Percentiles rank a stretch among this genome's conserved stretches.
Conservation (phyloP, 2,888 invertebrate species). For the Perizoma flavofasciatum region DNA sequence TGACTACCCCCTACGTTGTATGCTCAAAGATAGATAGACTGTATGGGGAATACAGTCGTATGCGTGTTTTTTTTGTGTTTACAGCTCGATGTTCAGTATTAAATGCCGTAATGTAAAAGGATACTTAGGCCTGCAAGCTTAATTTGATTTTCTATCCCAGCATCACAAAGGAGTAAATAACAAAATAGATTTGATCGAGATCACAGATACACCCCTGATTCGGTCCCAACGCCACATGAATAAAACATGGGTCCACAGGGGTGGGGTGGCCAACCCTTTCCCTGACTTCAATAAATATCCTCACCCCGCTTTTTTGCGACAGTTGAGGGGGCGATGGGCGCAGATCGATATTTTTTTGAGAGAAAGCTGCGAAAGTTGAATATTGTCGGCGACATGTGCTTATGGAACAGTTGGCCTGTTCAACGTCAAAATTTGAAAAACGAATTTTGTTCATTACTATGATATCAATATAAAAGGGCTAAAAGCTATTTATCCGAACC, state of each 20-base stretch:
- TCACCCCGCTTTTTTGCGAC: conserved; percentile 71
- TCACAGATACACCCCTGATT: conserved; percentile 63
- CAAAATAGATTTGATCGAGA: conserved; percentile 66
- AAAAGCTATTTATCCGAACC: too few relatives aligned
- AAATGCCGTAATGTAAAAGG: too few relatives aligned
- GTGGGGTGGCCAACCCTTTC: conserved; percentile 66
- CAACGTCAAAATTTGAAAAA: background rate
- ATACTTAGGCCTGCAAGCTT: conserved; percentile 2
- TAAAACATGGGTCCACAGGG: conserved; percentile 70
- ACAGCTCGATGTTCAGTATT: too few relatives aligned
- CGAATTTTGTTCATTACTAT: too few relatives aligned
- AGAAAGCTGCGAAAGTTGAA: conserved; percentile 33
- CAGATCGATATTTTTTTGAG: conserved; percentile 53
- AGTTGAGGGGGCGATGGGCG: conserved; percentile 53
- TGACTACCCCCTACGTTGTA: too few relatives aligned
- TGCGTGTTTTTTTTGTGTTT: too few relatives aligned
- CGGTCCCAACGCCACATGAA: conserved; percentile 68
- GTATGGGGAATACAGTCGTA: too few relatives aligned
- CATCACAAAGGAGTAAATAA: conserved; percentile 51
- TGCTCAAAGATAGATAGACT: too few relatives aligned
- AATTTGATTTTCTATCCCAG: conserved; percentile 16
- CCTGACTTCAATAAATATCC: conserved; percentile 66
- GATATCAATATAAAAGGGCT: too few relatives aligned
- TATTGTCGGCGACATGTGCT: conserved; percentile 13
- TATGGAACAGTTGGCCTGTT: conserved; percentile 15